phyloP scores from a whole-genome alignment of 2,888 invertebrate genomes.

The Arctia plantaginis region DNA sequence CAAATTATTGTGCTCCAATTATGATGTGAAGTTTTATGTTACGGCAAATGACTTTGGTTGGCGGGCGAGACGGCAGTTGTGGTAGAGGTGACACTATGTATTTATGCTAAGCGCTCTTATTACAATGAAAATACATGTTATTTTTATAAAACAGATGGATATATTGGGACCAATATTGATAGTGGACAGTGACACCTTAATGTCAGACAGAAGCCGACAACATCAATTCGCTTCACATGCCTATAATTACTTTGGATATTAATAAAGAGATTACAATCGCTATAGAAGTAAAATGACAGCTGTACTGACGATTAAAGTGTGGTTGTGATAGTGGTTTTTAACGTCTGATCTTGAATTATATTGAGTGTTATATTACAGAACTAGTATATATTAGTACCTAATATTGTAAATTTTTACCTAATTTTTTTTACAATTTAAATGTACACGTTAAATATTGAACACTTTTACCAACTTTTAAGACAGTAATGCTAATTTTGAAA shows the following conservation, averaged over 20 bases:
- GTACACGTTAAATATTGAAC: neutral
- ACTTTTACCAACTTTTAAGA: neutral
- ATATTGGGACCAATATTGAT: slow-evolving; percentile 19
- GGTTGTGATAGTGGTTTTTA: slow-evolving; percentile 2
- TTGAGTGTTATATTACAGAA: neutral
- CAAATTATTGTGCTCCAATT: slow-evolving; percentile 82
- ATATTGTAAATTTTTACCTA: neutral
- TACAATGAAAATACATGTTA: slow-evolving; percentile 25
- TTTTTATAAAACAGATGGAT: slow-evolving; percentile 17
- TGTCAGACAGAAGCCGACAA: slow-evolving; percentile 39
- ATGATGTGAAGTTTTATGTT: slow-evolving; percentile 71
- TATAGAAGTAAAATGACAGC: slow-evolving; percentile 39
- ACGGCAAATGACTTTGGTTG: slow-evolving; percentile 64
- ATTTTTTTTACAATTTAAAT: neutral
- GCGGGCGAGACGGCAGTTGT: slow-evolving; percentile 48
- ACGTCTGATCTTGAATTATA: neutral
- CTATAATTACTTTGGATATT: slow-evolving; percentile 44
- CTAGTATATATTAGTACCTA: neutral
- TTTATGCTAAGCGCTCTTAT: slow-evolving; percentile 29
- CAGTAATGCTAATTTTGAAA: neutral
- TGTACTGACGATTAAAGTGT: slow-evolving; percentile 26
- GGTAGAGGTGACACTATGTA: slow-evolving; percentile 37
- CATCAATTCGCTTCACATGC: slow-evolving; percentile 36
- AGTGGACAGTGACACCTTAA: slow-evolving; percentile 38
- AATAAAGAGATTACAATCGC: slow-evolving; percentile 48